phyloP scores from a whole-genome alignment of 2,888 invertebrate species.

The Lithophane ornitopus region DNA sequence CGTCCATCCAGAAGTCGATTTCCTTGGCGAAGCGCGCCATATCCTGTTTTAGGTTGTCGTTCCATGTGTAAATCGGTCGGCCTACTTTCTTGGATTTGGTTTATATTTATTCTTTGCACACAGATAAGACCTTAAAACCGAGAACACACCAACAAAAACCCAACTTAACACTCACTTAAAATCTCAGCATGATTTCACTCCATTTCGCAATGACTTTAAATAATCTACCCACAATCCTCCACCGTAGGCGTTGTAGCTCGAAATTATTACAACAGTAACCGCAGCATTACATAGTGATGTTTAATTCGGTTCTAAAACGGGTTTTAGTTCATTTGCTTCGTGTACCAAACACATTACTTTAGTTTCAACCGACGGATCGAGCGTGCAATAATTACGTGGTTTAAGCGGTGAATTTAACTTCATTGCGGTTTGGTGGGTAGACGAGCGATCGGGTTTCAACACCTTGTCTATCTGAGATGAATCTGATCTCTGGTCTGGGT shows the following conservation, averaged over 20 bases:
- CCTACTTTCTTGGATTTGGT: no score
- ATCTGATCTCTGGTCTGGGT: no score
- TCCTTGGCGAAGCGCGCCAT: no score
- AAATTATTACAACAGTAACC: conserved; percentile 65
- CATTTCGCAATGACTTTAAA: conserved; percentile 46
- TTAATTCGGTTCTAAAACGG: conserved; percentile 72
- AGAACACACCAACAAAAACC: neutral
- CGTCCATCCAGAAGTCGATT: no score
- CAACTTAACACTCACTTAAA: conserved; percentile 1
- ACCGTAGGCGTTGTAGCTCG: conserved; percentile 53
- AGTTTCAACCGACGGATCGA: conserved; percentile 80
- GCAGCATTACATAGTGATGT: conserved; percentile 60
- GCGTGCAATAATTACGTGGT: conserved; percentile 84
- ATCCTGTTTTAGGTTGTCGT: no score
- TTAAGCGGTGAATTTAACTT: conserved; percentile 81
- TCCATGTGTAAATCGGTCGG: no score
- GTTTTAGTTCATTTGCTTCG: conserved; percentile 79
- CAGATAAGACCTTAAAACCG: no score
- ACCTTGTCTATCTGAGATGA: no score
- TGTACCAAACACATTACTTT: conserved; percentile 82
- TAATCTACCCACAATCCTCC: conserved; percentile 48
- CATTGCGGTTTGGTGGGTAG: conserved; percentile 70
- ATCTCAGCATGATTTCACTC: conserved; percentile 46
- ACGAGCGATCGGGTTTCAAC: conserved; percentile 65
- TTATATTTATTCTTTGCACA: no score